phyloP scores from a whole-genome alignment of 2,113 vertebrate genomes.

The Ovis canadensis region DNA sequence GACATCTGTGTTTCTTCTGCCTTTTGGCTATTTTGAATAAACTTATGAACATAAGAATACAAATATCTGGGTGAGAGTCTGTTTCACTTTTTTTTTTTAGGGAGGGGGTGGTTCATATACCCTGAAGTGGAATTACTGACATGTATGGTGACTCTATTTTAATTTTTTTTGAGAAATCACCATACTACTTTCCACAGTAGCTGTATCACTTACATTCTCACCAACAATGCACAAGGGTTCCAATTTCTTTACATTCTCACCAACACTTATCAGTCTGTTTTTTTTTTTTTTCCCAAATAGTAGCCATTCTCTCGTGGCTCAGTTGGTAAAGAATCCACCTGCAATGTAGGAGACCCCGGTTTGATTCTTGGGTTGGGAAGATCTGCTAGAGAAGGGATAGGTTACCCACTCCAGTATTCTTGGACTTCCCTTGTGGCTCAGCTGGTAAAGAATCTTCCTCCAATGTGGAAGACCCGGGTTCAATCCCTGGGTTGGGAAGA shows the following conservation, averaged over 20 bases:
- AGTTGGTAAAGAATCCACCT: not conserved
- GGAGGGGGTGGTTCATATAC: not conserved
- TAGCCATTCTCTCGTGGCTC: not conserved
- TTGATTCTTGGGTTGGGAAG: not conserved
- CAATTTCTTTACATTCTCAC: not conserved
- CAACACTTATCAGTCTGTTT: not conserved
- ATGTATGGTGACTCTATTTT: not conserved
- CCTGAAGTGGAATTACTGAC: not conserved
- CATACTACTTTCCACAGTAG: not conserved
- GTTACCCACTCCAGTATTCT: not conserved
- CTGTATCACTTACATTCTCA: not conserved
- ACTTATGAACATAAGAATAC: not conserved
- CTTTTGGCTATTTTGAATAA: not conserved
- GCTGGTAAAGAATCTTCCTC: not conserved
- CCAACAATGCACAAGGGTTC: not conserved
- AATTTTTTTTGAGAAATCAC: not conserved
- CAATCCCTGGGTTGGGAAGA: not conserved
- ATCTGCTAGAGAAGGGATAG: not conserved
- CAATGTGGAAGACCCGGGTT: not conserved
- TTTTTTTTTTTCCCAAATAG: not conserved
- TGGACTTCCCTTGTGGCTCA: not conserved
- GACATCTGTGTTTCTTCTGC: not conserved
- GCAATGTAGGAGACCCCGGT: not conserved
- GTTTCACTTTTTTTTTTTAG: not conserved
- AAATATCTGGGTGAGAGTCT: not conserved